A percentile compares a stretch with the other conserved stretches of the same genome.
Evolutionary conservation across 2,113 vertebrate genomes (phyloP).

Genomic region (Tachysurus vachellii): DNA sequence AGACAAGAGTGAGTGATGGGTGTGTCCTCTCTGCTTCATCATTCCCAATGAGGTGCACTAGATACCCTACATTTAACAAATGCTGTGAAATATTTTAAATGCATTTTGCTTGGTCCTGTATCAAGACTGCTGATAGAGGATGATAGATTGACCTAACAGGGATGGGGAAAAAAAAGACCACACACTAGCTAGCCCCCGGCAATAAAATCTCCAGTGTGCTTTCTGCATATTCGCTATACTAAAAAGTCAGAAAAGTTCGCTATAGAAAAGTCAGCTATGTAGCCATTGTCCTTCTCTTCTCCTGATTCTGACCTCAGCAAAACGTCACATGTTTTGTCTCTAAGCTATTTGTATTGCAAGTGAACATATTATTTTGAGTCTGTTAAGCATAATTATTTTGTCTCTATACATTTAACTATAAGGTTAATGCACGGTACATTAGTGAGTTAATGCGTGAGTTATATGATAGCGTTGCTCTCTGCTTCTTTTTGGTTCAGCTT

Average conservation of each 20-base stretch:
- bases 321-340: neutral
- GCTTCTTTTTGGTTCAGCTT: neutral
- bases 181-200: neutral
- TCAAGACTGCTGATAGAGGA: neutral
- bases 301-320: neutral
- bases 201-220: neutral
- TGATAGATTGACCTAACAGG: neutral
- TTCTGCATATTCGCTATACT: neutral
- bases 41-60: neutral
- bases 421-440: neutral
- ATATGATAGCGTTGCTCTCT: neutral
- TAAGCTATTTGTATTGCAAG: neutral
- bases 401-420: neutral
- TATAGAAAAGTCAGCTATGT: no score
- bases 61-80: neutral
- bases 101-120: neutral
- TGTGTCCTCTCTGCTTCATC: slow-evolving; percentile 20
- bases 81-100: neutral
- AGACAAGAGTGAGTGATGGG: slow-evolving; percentile 19
- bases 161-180: neutral
- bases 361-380: neutral
- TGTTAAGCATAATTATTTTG: neutral
- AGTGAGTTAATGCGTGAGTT: no score
- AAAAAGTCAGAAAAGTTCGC: neutral
- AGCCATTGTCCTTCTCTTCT: neutral